These are phyloP conservation scores for Heptranchias perlo DNA, from an alignment of 2,113 vertebrate genomes.

Conservation along the genomic window DNA sequence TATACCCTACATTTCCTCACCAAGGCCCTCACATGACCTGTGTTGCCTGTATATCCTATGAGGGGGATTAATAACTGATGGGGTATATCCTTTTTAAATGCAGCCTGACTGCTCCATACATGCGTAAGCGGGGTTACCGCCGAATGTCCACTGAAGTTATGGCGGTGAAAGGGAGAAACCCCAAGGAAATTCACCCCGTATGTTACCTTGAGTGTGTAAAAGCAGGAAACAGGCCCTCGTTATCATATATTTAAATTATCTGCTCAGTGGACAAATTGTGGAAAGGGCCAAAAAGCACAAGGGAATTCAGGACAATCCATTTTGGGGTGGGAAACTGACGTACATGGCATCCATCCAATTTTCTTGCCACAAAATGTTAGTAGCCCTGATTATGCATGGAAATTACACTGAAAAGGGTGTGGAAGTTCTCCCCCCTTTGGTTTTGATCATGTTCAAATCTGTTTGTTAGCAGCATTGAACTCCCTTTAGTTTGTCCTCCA, in stretches of 20 bases:
- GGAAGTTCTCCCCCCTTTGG: neutral
- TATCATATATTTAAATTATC: neutral
- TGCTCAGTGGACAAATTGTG: neutral
- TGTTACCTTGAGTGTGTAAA: neutral
- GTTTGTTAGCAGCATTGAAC: neutral
- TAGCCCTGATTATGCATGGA: neutral
- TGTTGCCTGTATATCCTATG: no score
- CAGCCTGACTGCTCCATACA: no score
- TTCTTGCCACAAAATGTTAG: neutral
- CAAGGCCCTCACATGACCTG: no score
- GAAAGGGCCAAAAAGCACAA: neutral
- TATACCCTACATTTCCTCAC: no score
- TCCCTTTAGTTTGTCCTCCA: neutral
- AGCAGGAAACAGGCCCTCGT: neutral
- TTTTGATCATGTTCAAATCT: neutral
- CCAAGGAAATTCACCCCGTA: neutral
- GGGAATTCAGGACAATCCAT: neutral
- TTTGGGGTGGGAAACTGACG: neutral
- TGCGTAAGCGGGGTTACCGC: neutral
- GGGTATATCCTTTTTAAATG: no score
- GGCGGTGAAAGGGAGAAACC: neutral
- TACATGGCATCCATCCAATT: neutral
- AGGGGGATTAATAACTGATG: no score
- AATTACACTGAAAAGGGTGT: neutral
- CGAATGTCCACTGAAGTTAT: neutral